Percentiles rank a stretch among this genome's conserved stretches.
Conservation (phyloP, 1,140 invertebrate genomes). For the Sycophila sp. region DNA sequence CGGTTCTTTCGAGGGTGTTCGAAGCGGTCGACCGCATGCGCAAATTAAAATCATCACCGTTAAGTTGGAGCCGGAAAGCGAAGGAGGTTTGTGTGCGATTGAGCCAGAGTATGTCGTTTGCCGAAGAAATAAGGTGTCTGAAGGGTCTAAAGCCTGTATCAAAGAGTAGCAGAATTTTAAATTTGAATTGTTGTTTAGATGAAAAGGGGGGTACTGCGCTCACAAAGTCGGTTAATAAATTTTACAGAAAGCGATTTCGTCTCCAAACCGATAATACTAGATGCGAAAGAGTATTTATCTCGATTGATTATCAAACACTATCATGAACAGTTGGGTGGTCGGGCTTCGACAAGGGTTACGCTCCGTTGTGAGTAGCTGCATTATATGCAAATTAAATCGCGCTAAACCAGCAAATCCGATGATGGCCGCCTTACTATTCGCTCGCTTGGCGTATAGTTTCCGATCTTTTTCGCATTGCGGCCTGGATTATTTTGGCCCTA, state of each 20-base stretch:
- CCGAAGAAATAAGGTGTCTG: background rate
- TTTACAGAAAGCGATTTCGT: background rate
- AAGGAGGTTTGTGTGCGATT: background rate
- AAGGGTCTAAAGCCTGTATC: background rate
- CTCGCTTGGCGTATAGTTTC: background rate
- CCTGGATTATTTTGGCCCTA: no score
- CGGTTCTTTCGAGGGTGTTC: background rate
- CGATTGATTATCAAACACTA: slow-evolving; percentile 34
- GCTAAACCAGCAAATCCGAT: background rate
- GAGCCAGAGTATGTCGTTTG: background rate
- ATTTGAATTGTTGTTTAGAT: background rate
- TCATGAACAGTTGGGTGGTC: slow-evolving; percentile 2
- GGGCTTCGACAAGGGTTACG: slow-evolving; percentile 32
- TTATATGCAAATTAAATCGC: background rate
- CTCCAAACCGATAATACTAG: no score
- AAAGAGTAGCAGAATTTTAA: no score
- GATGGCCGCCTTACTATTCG: background rate
- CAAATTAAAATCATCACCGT: background rate
- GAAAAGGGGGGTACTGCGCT: background rate
- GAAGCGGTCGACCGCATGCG: background rate
- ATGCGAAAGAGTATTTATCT: background rate
- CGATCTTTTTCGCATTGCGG: no score
- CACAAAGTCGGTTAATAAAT: background rate
- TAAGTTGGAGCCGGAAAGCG: background rate
- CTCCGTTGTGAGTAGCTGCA: background rate